Conservation (phyloP, 2,888 invertebrate species). For the Lingula anatina region DNA sequence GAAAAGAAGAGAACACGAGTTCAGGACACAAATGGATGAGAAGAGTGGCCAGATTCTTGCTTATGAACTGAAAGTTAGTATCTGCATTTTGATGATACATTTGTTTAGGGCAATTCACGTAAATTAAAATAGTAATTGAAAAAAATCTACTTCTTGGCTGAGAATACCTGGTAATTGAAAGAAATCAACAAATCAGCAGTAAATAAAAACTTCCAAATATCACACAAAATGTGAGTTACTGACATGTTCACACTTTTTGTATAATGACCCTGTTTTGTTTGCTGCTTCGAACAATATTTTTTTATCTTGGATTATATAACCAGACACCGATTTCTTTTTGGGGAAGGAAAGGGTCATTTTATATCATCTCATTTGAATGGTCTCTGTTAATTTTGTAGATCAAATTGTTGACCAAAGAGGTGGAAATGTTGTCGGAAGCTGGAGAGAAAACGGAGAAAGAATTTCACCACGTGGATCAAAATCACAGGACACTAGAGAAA, state of each 20-base stretch:
- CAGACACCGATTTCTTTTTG: no score
- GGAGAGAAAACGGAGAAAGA: slow-evolving; percentile 25
- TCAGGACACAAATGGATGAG: slow-evolving; percentile 37
- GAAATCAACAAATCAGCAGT: no score
- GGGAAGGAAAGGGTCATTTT: no score
- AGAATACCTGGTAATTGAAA: no score
- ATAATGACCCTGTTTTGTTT: no score
- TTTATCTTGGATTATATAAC: no score
- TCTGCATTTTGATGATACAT: neutral
- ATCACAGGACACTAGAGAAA: slow-evolving; percentile 36
- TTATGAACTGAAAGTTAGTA: slow-evolving; percentile 44
- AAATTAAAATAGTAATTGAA: neutral
- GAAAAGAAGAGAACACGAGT: slow-evolving; percentile 46
- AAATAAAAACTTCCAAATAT: no score
- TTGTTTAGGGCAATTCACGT: neutral
- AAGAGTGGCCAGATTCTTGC: slow-evolving; percentile 39
- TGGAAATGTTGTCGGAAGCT: slow-evolving; percentile 28
- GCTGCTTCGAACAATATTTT: no score
- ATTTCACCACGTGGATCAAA: slow-evolving; percentile 23
- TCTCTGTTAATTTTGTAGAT: neutral
- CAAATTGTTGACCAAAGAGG: slow-evolving; percentile 27
- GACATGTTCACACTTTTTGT: neutral
- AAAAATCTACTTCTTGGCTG: no score
- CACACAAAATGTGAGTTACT: neutral
- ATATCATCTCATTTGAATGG: no score